Percentiles rank a stretch among this genome's conserved stretches.
Evolutionary conservation across 1,140 invertebrate species (phyloP).

Genomic region (Drosophila kikkawai): DNA sequence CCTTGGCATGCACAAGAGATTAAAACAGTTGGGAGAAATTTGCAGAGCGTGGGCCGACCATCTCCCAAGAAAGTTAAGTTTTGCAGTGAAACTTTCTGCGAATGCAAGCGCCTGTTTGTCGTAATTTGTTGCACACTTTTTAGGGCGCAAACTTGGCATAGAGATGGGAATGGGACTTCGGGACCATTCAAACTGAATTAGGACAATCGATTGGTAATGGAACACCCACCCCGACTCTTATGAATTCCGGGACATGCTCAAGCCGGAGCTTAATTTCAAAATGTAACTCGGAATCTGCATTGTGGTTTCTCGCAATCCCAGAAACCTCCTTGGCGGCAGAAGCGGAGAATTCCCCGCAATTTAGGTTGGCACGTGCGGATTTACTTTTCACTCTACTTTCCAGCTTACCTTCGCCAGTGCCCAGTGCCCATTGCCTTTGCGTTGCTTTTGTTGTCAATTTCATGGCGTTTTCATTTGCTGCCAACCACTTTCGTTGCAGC

Average conservation of each 20-base stretch:
- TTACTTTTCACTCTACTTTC: slow-evolving; percentile 52
- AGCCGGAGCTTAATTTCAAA: slow-evolving; percentile 40
- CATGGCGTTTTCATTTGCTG: slow-evolving; percentile 47
- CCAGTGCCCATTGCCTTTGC: background rate
- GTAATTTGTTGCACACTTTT: slow-evolving; percentile 53
- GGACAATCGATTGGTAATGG: slow-evolving; percentile 43
- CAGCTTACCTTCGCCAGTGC: slow-evolving; percentile 38
- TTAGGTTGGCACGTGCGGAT: slow-evolving; percentile 50
- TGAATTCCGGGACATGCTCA: slow-evolving; percentile 13
- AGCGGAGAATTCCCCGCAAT: slow-evolving; percentile 27
- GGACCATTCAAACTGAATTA: slow-evolving; percentile 21
- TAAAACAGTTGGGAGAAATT: slow-evolving; percentile 56
- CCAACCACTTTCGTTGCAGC: slow-evolving; percentile 38
- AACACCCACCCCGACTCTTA: slow-evolving; percentile 3
- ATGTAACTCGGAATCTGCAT: slow-evolving; percentile 47
- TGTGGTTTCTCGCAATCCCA: slow-evolving; percentile 36
- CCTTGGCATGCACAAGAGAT: slow-evolving; percentile 58
- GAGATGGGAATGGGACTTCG: background rate
- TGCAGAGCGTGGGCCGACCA: slow-evolving; percentile 26
- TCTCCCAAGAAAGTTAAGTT: slow-evolving; percentile 54
- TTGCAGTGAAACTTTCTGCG: slow-evolving; percentile 46
- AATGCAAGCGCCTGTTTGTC: slow-evolving; percentile 50
- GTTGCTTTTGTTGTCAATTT: slow-evolving; percentile 54
- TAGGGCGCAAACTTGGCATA: slow-evolving; percentile 5
- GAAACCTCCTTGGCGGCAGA: background rate